These are phyloP conservation scores for Dasysyrphus albostriatus DNA, from an alignment of 2,888 invertebrate species.

Conservation along the genomic window DNA sequence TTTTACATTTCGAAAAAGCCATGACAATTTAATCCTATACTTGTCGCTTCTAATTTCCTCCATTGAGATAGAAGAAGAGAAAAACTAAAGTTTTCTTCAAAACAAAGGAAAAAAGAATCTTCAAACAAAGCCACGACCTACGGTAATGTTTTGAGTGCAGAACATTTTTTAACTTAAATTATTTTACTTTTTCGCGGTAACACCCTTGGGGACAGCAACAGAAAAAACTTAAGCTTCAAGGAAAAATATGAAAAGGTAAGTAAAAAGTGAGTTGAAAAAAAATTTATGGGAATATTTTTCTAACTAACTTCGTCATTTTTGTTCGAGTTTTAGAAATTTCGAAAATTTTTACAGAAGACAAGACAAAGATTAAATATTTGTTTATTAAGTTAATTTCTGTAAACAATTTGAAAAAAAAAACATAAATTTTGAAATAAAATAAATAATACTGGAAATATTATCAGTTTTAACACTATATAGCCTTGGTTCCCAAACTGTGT, in stretches of 20 bases:
- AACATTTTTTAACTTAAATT: slow-evolving; percentile 47
- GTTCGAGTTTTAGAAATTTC: too few relatives aligned
- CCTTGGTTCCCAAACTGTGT: too few relatives aligned
- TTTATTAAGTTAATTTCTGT: too few relatives aligned
- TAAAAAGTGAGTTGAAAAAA: neutral
- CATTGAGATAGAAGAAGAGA: neutral
- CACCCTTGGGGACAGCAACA: slow-evolving; percentile 28
- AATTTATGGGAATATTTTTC: neutral
- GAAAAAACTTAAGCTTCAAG: slow-evolving; percentile 9
- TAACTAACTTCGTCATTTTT: neutral
- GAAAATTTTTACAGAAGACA: too few relatives aligned
- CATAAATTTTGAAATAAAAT: too few relatives aligned
- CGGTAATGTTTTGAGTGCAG: slow-evolving; percentile 25
- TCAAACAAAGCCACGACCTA: slow-evolving; percentile 39
- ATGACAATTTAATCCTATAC: slow-evolving; percentile 9
- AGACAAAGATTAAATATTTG: too few relatives aligned
- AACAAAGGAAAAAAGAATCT: slow-evolving; percentile 4
- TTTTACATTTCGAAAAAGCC: neutral
- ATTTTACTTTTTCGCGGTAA: slow-evolving; percentile 37
- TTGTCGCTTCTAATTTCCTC: slow-evolving; percentile 28
- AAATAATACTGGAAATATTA: too few relatives aligned
- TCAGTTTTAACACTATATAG: too few relatives aligned
- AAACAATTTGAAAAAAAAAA: too few relatives aligned
- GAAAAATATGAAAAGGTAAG: neutral
- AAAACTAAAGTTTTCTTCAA: slow-evolving; percentile 15